Conservation (phyloP, 1,140 invertebrate species). For the Rhizoglyphus robini region DNA sequence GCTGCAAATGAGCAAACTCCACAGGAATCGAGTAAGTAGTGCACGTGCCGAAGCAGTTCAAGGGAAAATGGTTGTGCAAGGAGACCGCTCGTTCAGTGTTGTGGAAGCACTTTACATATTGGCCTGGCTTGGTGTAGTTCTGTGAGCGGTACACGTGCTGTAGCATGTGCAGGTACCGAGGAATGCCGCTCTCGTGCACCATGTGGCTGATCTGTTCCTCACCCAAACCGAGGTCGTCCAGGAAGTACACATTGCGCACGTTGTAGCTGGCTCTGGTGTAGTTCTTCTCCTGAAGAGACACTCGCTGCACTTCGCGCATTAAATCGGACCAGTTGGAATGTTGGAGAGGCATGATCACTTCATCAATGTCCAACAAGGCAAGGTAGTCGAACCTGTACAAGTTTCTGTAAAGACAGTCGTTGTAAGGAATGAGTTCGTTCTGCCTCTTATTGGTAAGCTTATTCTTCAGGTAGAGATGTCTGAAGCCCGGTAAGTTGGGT, state of each 20-base stretch:
- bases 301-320: conserved; percentile 51
- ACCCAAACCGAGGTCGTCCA: conserved; percentile 55
- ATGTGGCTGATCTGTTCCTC: conserved; percentile 28
- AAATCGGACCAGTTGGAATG: conserved; percentile 58
- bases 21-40: conserved; percentile 71
- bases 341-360: conserved; percentile 80
- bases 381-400: conserved; percentile 80
- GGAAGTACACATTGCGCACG: conserved; percentile 82
- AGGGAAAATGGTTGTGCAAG: conserved; percentile 80
- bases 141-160: conserved; percentile 77
- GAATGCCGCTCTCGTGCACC: conserved; percentile 44
- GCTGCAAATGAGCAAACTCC: conserved; percentile 70
- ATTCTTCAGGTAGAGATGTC: conserved; percentile 74
- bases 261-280: conserved; percentile 70
- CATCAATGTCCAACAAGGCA: conserved; percentile 77
- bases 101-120: conserved; percentile 88
- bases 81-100: conserved; percentile 74
- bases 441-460: conserved; percentile 77
- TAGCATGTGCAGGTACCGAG: conserved; percentile 81
- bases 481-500: conserved; percentile 70
- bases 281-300: conserved; percentile 46
- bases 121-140: conserved; percentile 82
- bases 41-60: conserved; percentile 72
- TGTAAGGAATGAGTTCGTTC: conserved; percentile 90
- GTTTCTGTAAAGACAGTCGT: conserved; percentile 88